Base-by-base conservation (phyloP, 1,140 invertebrate species). In the Diorhabda sublineata region DNA sequence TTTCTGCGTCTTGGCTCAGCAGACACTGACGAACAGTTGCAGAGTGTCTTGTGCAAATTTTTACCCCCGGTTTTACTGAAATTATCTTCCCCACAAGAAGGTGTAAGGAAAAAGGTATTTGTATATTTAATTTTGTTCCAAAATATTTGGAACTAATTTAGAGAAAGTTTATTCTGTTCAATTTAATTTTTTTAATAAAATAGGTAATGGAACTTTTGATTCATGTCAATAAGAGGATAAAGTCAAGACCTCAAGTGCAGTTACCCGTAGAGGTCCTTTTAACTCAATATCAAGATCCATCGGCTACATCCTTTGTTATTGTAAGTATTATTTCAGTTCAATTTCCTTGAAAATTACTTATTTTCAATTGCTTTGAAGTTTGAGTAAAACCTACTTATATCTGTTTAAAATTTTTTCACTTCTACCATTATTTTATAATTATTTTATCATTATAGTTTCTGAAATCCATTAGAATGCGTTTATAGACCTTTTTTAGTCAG, bases 151-250 rank as follows among this genome's bases (percentile, higher is more conserved):
- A 26, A 26, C 26, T 26, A 26, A 26, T 26, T 26, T 26, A 26
- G 26, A 1, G 26, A 26, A 26, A 26, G 26, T 26, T 26, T 26
- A 26, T 26, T 26, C 26, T 26, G n/a, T 56, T 56, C n/a, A 2
- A 6, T 56, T n/a, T 56, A n/a, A 7, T 56, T 7, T 56, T 56
- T 56, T 56, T 52, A 68, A 60, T 68, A 58, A 58, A 70, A 6
- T 82, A 95, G 89, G 92, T 97, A 5, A 94, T 97, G 90, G 95
- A 97, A 80, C 83, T 97, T n/a, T 81, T 97, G 41, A 90, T 95
- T 64, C 96, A 98, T 81, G 90, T 98, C 42, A 97, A 96, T 80
- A 93, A 93, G 78, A 83, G 95, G 68, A 83, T 97, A 26, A 96
- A 95, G 80, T 94, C 91, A 73, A 84, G 94, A 58, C 87, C 90